Percentiles rank a stretch among this genome's conserved stretches.
These are phyloP conservation scores for Bembecia ichneumoniformis DNA, from an alignment of 2,888 invertebrate species.

Conservation along the genomic window DNA sequence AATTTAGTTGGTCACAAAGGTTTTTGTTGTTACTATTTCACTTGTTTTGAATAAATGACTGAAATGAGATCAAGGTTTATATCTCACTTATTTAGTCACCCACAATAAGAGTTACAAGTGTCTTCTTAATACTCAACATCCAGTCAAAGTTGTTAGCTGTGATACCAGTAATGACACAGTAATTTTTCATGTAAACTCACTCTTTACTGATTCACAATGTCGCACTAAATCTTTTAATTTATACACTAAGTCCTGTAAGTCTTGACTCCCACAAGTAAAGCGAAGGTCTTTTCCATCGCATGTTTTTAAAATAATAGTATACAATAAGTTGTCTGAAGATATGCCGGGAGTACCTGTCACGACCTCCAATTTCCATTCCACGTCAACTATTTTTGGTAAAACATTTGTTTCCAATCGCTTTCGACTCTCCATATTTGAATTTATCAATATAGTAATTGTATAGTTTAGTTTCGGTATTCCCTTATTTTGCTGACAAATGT, in stretches of 20 bases:
- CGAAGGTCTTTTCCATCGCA: conserved; percentile 58
- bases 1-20: no score
- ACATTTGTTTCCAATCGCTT: conserved; percentile 13
- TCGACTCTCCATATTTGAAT: background rate
- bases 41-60: no score
- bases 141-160: no score
- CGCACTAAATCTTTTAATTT: conserved; percentile 76
- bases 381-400: conserved; percentile 70
- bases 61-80: no score
- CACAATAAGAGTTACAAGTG: no score
- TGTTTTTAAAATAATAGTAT: conserved; percentile 54
- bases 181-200: conserved; percentile 27
- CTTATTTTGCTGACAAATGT: no score
- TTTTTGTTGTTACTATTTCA: no score
- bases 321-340: conserved; percentile 54
- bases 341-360: conserved; percentile 50
- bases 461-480: no score
- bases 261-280: conserved; percentile 75
- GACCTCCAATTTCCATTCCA: conserved; percentile 75
- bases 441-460: no score
- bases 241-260: conserved; percentile 77
- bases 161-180: background rate
- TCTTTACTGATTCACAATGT: conserved; percentile 73
- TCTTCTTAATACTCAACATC: no score
- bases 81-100: no score